Evolutionary conservation across 2,797 vertebrate genomes (phyloP), one percentile per base, ranked within the genome.

Genomic region (Pseudochirops cupreus): DNA sequence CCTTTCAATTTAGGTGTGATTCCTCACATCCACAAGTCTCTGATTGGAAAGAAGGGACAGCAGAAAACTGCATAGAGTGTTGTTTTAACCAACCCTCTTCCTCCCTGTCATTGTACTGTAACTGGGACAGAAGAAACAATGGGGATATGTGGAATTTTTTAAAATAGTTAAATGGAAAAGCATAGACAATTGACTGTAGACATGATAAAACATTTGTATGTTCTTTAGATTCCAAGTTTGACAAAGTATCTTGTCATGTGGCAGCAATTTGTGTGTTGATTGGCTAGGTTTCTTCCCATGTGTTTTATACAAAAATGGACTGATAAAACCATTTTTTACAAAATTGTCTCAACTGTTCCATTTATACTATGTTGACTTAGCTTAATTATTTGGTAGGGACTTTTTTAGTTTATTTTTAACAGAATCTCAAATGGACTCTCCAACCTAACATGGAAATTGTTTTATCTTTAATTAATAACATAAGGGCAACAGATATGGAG

Each of bases 11-110:
- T 98, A 99, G 99, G 99, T 98, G 99, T 99, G 96, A 99, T 99
- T 98, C 99, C 99, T 74, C 99, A 99, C 98, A 99, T 99, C 99
- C 99, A 99, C 98, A 99, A 99, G 98, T 99, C 99, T 97, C 99
- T 99, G 98, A 99, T 99, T 56, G 99, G 99, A 92, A 99, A 99
- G 99, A 99, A 99, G 98, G 99, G 99, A 91, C 99, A 99, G 96
- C 99, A 99, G 99, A 99, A 99, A 98, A 99, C 99, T 57, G 99
- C 99, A 33, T 99, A 99, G 98, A 98, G 95, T 97, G 96, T 67
- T 94, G 92, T 93, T 94, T 90, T 67, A 58, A 91, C 52, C 94
- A 55, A 55, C 96, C 94, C 95, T 96, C 97, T 97, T 96, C 95
- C 97, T 96, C 96, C 97, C 98, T 95, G 96, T 95, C 92, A 89